Evolutionary conservation across 2,888 invertebrate genomes (phyloP).

Genomic region (Tipula vernalis): DNA sequence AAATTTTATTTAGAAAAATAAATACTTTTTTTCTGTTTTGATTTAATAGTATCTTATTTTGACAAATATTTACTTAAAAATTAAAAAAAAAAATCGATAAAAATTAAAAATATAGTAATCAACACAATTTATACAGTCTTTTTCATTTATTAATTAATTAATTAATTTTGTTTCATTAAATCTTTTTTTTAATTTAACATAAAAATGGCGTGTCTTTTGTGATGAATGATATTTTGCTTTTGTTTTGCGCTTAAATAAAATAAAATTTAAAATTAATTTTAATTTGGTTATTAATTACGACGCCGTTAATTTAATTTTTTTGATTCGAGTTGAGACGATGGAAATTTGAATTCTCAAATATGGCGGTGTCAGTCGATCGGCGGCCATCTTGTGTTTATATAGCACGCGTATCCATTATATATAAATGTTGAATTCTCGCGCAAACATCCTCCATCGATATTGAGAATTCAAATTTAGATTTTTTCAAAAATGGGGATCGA

Average conservation of each 20-base stretch:
- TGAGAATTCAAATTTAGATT: neutral
- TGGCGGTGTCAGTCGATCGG: neutral
- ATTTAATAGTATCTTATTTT: neutral
- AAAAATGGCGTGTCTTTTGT: neutral
- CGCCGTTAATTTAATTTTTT: neutral
- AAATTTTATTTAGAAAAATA: neutral
- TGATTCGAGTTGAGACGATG: neutral
- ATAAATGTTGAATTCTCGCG: neutral
- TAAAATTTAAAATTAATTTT: neutral
- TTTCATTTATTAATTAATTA: neutral
- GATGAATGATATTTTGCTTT: neutral
- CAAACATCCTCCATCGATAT: neutral
- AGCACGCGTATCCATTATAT: neutral
- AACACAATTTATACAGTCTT: constrained; percentile 4
- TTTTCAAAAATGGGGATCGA: neutral
- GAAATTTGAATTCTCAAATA: neutral
- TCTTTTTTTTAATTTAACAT: neutral
- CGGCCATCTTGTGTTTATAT: neutral
- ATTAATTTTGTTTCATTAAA: neutral
- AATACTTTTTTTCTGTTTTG: neutral
- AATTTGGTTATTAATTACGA: neutral
- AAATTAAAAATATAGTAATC: neutral
- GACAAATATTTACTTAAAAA: constrained; percentile 4
- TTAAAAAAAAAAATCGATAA: neutral
- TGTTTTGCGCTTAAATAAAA: neutral